These are phyloP conservation scores for Dastarcus helophoroides DNA, from an alignment of 2,888 invertebrate species.

Conservation along the genomic window DNA sequence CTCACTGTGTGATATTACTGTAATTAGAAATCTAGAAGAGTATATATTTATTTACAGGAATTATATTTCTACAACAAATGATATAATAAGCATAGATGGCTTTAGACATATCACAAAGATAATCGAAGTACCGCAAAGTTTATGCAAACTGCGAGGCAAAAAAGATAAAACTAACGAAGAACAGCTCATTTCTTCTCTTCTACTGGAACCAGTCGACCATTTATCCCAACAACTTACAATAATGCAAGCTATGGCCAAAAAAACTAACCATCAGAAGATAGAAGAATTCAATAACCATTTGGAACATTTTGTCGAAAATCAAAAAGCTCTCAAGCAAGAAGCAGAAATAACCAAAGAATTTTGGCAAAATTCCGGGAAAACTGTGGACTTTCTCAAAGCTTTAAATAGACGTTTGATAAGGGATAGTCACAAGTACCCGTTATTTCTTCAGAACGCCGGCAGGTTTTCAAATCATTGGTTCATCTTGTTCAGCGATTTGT, in stretches of 20 bases:
- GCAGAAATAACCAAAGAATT: conserved; percentile 60
- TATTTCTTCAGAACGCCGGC: conserved; percentile 57
- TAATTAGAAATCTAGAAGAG: conserved; percentile 60
- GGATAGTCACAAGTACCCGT: conserved; percentile 60
- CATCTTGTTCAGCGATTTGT: conserved; percentile 68
- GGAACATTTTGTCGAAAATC: conserved; percentile 51
- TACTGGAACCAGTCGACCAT: conserved; percentile 50
- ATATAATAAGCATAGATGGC: conserved; percentile 61
- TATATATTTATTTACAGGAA: conserved; percentile 58
- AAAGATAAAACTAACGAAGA: conserved; percentile 41
- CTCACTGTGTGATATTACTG: conserved; percentile 53
- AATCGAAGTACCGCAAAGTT: conserved; percentile 46
- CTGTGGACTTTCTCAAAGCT: conserved; percentile 46
- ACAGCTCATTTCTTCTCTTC: conserved; percentile 46
- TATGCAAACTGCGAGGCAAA: conserved; percentile 25
- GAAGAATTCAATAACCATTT: conserved; percentile 48
- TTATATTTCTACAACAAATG: conserved; percentile 60
- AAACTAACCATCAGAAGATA: conserved; percentile 37
- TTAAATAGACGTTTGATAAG: conserved; percentile 63
- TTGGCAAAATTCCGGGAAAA: conserved; percentile 61
- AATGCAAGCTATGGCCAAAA: conserved; percentile 40
- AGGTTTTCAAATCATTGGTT: conserved; percentile 71
- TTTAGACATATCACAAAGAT: conserved; percentile 53
- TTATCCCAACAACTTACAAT: conserved; percentile 52
- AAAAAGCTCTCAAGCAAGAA: conserved; percentile 48